Evolutionary conservation across 2,797 vertebrate genomes (phyloP), one percentile per base, ranked within the genome.

Genomic region (Pogoniulus pusillus): DNA sequence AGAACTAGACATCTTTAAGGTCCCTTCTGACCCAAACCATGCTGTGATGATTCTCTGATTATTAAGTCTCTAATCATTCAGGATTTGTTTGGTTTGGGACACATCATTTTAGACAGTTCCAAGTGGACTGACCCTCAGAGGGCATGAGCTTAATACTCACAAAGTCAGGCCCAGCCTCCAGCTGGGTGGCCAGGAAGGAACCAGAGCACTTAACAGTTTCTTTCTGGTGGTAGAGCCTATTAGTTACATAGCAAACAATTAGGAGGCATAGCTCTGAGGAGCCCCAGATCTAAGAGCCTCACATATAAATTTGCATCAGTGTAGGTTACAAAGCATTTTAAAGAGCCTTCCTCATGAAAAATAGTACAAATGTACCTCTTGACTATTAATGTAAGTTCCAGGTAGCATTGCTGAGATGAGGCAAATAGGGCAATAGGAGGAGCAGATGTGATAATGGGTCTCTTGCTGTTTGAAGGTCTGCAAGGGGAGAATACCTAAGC

Each of bases 381-480:
- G 43, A 16, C 81, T 93, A 78, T 81, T 73, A 93, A 92, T 58
- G 89, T 70, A 69, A 72, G 65, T 34, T 87, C 70, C 83, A 88
- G 91, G 59, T 69, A 93, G 49, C 22, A 35, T 86, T 90, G 59
- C 84, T 78, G 63, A 75, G 59, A 80, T 41, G 57, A 63, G 78
- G 51, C 82, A 65, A 85, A 49, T 23, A 81, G 32, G 59, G 82
- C 41, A 90, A 91, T 75, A 87, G 84, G 88, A 89, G 86, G 88
- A 91, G 54, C n/a, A 90, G 87, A 94, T 41, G 72, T 47, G 86
- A 86, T 92, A 96, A 95, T 89, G 75, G 84, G 81, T 85, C 78
- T 90, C 85, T 53, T 91, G 92, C 69, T 93, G 60, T 77, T 77
- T 91, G 75, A 80, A 84, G 75, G 84, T 86, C 78, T 90, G 16